Evolutionary conservation across 2,888 invertebrate species (phyloP), one percentile per base, ranked within the genome.

Genomic region (Campaea margaritaria): DNA sequence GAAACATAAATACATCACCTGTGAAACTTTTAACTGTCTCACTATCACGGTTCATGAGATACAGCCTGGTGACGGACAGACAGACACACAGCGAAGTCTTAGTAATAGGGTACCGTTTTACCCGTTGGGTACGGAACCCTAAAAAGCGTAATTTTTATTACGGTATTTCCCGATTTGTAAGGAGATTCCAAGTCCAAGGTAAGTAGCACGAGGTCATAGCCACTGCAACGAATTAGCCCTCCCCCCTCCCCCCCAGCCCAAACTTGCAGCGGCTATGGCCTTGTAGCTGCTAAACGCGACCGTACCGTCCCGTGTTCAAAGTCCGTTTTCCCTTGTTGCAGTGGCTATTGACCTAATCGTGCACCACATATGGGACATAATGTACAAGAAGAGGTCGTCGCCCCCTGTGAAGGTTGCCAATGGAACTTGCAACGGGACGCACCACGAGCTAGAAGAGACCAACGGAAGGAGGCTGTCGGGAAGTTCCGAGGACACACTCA

Each of bases 331-430:
- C 89, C 91, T 92, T 95, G 94, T 96, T 97, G 94, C 97, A 99
- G 99, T 99, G 95, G 99, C 99, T 93, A 99, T 99, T 93, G 98
- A 99, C 94, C 95, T 99, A 91, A 99, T 99, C 93, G 99, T 99
- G 80, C 98, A 99, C 92, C 99, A 99, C 95, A 99, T 99, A 93
- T 96, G 98, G 95, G 99, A 99, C 93, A 96, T 98, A 82, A 96
- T 99, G 93, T 96, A 91, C 80, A 92, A 91, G 89, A 92, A 89
- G 79, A 79, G 86, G 42, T 61, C 64, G 13, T 67, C 82, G 12
- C 72, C 78, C 53, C 76, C 74, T 14, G 69, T 70, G 55, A 77
- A 78, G 70, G 68, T 71, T 44, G 75, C 82, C 47, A 87, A 89
- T 71, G 92, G 93, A 31, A 78, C 78, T 10, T 85, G 86, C 76